These are phyloP conservation scores for Poliocrania exsul DNA, from an alignment of 2,797 vertebrate genomes.

Conservation along the genomic window DNA sequence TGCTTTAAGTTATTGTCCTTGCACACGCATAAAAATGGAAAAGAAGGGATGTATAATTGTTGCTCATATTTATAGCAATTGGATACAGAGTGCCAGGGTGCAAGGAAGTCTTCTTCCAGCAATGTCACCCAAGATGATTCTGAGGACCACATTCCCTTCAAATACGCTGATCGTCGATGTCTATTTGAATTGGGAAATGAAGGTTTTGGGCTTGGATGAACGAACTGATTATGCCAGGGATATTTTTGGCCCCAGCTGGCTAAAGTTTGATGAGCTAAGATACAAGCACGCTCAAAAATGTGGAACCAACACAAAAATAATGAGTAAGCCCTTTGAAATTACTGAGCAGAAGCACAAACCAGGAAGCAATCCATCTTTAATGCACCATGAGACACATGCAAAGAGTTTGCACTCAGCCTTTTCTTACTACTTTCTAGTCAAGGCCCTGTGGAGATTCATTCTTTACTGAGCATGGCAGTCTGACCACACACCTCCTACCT, in stretches of 20 bases:
- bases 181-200: conserved; percentile 33
- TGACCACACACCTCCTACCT: background rate
- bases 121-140: background rate
- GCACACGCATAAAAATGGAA: conserved; percentile 30
- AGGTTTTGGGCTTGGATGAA: conserved; percentile 34
- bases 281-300: background rate
- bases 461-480: background rate
- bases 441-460: background rate
- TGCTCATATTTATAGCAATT: conserved; percentile 48
- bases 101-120: background rate
- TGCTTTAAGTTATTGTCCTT: conserved; percentile 69
- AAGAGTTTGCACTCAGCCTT: background rate
- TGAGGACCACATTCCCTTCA: background rate
- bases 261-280: conserved; percentile 53
- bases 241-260: conserved; percentile 54
- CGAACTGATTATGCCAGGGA: conserved; percentile 13
- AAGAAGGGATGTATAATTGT: conserved; percentile 63
- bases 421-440: background rate
- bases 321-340: conserved; percentile 49
- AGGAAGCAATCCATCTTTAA: conserved; percentile 23
- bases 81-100: background rate
- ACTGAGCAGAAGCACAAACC: background rate
- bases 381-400: background rate
- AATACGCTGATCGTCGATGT: conserved; percentile 1
- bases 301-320: conserved; percentile 52